phyloP scores from a whole-genome alignment of 2,113 vertebrate species.

The Stegostoma tigrinum region DNA sequence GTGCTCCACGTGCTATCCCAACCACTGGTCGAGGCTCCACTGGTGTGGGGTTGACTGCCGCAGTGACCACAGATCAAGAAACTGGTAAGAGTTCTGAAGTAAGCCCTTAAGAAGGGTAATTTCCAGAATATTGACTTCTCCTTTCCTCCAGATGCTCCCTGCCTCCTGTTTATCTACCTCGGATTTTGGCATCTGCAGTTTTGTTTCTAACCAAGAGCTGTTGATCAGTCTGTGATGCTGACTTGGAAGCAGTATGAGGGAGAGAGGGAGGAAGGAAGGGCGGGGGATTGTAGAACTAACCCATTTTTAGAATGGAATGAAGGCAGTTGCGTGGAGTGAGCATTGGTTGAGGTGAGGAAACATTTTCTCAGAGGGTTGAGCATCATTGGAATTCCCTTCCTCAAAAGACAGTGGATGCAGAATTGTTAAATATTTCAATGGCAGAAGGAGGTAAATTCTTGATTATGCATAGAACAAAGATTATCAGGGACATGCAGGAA shows the following conservation, averaged over 20 bases:
- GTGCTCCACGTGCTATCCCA: constrained; percentile 82
- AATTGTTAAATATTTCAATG: no score
- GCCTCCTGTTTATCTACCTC: no score
- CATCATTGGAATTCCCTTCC: no score
- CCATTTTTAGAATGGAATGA: background rate
- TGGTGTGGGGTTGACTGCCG: constrained; percentile 85
- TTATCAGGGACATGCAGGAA: no score
- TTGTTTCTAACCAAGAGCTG: background rate
- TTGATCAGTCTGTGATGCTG: background rate
- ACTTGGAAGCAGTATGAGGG: background rate
- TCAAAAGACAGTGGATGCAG: no score
- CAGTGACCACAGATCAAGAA: constrained; percentile 91
- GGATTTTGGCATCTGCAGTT: no score
- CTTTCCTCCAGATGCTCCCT: no score
- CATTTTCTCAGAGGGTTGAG: no score
- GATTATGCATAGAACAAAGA: no score
- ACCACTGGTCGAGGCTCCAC: constrained; percentile 96
- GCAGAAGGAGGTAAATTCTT: no score
- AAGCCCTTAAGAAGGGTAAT: no score
- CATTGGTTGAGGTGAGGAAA: background rate
- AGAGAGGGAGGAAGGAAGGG: background rate
- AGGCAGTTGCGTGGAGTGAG: background rate
- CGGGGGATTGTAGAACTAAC: background rate
- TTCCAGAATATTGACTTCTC: no score
- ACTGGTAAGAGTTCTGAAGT: constrained; percentile 62